Base-by-base conservation (phyloP, 2,888 invertebrate genomes). In the Dasysyrphus albostriatus region DNA sequence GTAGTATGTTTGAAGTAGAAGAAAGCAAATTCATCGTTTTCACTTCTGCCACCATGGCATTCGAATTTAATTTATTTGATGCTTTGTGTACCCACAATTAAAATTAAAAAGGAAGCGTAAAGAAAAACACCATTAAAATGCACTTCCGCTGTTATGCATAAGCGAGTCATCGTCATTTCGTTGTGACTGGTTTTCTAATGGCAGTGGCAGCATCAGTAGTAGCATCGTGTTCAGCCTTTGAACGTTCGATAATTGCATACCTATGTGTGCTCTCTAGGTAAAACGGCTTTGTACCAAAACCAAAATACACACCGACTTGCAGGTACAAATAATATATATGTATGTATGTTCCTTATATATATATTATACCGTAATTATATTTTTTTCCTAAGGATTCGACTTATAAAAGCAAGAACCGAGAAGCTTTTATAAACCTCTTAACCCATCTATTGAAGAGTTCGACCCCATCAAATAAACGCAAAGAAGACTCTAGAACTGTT, bases 41-140 rank as follows among this genome's bases (percentile, higher is more conserved):
- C 63, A 61, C 47, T 51, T 51, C 9, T 51, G 16, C 37, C 19
- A n/a, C 24, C 65, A 12, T 63, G 56, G 49, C 63, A 44, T 63
- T 75, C 70, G 70, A 75, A 80, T 80, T 75, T 59, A 75, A 83
- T 80, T 83, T 75, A 83, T 83, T 75, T 51, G 44, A 76, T 73
- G 67, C 72, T 85, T 81, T 81, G 81, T 77, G 69, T 58, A 54
- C 70, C 75, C 72, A 81, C 72, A 85, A 81, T 85, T 81, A 85
- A 81, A 74, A 83, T 29, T 51, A 47, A 74, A 58, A 78, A 74
- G 54, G 67, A 79, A 69, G 54, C 77, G 65, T 67, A 75, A 85
- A 73, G 81, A 73, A 81, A 77, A 77, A 85, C 81, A 85, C 84
- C 84, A 85, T 85, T 85, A 85, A 77, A 85, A 76, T 77, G 81